phyloP scores from a whole-genome alignment of 2,113 vertebrate genomes.

The Mugil cephalus region DNA sequence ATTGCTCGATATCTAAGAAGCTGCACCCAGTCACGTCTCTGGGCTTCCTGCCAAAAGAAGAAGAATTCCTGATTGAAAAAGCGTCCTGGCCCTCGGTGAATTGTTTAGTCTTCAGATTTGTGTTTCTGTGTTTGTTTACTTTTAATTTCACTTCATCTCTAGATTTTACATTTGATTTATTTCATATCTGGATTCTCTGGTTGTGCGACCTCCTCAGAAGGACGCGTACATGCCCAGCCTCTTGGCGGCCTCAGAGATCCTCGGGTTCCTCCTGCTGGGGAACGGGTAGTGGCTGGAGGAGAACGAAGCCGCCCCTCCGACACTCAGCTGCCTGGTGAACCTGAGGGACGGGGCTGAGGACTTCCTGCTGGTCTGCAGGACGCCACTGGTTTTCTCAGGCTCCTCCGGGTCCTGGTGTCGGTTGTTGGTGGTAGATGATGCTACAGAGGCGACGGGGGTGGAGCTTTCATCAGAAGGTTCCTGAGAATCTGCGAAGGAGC shows the following conservation, averaged over 20 bases:
- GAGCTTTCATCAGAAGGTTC: constrained; percentile 20
- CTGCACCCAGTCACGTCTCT: too few species aligned
- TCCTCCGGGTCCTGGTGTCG: too few species aligned
- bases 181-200: too few species aligned
- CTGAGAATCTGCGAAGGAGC: background rate
- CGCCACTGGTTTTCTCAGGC: too few species aligned
- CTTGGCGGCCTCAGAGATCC: constrained; percentile 86
- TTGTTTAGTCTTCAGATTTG: too few species aligned
- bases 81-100: too few species aligned
- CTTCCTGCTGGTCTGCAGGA: background rate
- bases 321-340: constrained; percentile 61
- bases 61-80: too few species aligned
- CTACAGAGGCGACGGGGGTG: background rate
- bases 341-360: constrained; percentile 47
- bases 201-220: constrained; percentile 24
- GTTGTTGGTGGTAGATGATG: background rate
- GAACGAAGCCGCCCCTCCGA: constrained; percentile 33
- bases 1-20: too few species aligned
- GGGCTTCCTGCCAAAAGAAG: too few species aligned
- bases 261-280: constrained; percentile 82
- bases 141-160: too few species aligned
- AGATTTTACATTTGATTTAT: too few species aligned
- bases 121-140: too few species aligned
- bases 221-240: constrained; percentile 80
- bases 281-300: constrained; percentile 83